phyloP scores from a whole-genome alignment of 2,888 invertebrate species.

The Cryptophagus acutangulus region DNA sequence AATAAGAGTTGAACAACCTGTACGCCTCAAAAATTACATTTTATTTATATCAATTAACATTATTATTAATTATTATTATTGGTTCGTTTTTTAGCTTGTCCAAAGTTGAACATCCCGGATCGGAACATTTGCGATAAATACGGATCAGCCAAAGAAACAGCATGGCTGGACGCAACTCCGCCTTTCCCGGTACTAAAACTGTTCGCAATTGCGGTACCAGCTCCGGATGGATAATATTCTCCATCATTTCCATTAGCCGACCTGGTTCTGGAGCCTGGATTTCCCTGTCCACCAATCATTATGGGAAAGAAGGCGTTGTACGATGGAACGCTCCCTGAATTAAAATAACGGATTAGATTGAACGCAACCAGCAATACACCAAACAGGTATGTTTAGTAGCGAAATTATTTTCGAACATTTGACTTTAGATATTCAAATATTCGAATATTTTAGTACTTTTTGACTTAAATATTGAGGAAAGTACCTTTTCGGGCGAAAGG shows the following conservation, averaged over 20 bases:
- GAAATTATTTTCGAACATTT: too few species aligned
- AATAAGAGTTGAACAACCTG: too few species aligned
- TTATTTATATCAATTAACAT: too few species aligned
- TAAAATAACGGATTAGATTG: too few species aligned
- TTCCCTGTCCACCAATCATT: conserved; percentile 55
- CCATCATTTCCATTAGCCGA: conserved; percentile 35
- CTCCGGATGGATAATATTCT: conserved; percentile 50
- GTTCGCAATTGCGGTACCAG: conserved; percentile 66
- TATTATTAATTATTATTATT: too few species aligned
- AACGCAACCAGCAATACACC: too few species aligned
- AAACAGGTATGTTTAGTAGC: too few species aligned
- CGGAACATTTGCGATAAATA: conserved; percentile 47
- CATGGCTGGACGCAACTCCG: conserved; percentile 67
- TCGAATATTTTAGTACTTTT: too few species aligned
- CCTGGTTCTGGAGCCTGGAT: conserved; percentile 24
- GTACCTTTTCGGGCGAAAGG: conserved; percentile 28
- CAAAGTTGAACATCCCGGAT: conserved; percentile 28
- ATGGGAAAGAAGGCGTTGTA: conserved; percentile 63
- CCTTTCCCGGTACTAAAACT: conserved; percentile 67
- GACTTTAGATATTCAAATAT: too few species aligned
- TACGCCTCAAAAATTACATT: too few species aligned
- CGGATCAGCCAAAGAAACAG: conserved; percentile 65
- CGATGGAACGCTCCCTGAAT: conserved; percentile 23
- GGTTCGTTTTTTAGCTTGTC: too few species aligned
- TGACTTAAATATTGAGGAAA: conserved; percentile 28